Conservation (phyloP, 2,113 vertebrate genomes). For the Manacus vitellinus region DNA sequence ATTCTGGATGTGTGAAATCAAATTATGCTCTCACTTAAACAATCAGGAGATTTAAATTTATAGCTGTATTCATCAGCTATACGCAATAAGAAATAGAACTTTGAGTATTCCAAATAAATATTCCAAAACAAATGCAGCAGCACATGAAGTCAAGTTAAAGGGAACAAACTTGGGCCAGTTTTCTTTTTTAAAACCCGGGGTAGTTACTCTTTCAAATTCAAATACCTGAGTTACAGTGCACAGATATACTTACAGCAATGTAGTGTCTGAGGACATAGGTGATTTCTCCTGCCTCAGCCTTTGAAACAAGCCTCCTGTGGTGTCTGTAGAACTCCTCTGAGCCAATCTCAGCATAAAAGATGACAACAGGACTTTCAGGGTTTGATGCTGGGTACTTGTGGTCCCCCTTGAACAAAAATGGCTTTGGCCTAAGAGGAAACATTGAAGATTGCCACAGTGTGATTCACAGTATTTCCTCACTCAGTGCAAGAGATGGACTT, state of each 20-base stretch:
- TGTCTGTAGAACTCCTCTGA: slow-evolving; percentile 82
- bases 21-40: background rate
- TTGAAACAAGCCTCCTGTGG: slow-evolving; percentile 79
- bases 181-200: background rate
- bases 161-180: background rate
- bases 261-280: slow-evolving; percentile 92
- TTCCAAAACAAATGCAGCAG: background rate
- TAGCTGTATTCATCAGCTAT: background rate
- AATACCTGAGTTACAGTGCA: background rate
- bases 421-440: slow-evolving; percentile 83
- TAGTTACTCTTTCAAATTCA: background rate
- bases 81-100: background rate
- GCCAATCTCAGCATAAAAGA: slow-evolving; percentile 91
- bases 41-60: background rate
- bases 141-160: background rate
- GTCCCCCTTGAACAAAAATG: slow-evolving; percentile 94
- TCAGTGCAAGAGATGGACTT: background rate
- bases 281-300: slow-evolving; percentile 83
- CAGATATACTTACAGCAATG: slow-evolving; percentile 78
- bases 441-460: background rate
- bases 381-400: slow-evolving; percentile 85
- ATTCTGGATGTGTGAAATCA: background rate
- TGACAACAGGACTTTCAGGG: slow-evolving; percentile 84
- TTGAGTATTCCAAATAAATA: background rate
- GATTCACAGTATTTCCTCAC: background rate